Percentiles rank a stretch among this genome's conserved stretches.
Evolutionary conservation across 2,113 vertebrate species (phyloP).

Genomic region (Scartelaos histophorus): DNA sequence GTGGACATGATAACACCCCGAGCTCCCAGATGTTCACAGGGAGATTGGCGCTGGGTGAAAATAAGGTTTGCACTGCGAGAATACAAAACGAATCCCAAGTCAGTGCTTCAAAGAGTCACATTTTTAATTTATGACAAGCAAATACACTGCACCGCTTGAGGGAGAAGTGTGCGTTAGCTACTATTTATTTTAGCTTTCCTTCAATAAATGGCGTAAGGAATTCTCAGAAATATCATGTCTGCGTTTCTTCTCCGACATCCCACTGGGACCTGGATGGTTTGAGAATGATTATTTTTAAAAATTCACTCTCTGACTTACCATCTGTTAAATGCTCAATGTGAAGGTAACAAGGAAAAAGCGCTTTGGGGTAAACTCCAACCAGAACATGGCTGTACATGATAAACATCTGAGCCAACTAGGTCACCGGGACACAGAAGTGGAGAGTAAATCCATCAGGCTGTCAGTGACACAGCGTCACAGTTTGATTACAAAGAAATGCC

Average conservation of each 20-base stretch:
- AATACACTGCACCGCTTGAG: background rate
- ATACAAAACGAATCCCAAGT: slow-evolving; percentile 2
- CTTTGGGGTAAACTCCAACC: slow-evolving; percentile 45
- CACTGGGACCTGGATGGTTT: background rate
- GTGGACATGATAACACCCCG: slow-evolving; percentile 54
- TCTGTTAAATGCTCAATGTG: slow-evolving; percentile 54
- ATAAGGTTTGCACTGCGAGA: slow-evolving; percentile 15
- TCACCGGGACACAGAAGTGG: slow-evolving; percentile 48
- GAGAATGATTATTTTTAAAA: background rate
- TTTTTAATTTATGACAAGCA: slow-evolving; percentile 8
- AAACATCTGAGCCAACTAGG: slow-evolving; percentile 63
- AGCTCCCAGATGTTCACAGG: slow-evolving; percentile 58
- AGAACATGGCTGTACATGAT: slow-evolving; percentile 55
- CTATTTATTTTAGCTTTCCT: background rate
- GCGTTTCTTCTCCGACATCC: background rate
- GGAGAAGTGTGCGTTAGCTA: background rate
- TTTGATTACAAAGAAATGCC: background rate
- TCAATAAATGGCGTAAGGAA: background rate
- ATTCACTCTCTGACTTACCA: slow-evolving; percentile 25
- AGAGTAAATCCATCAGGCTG: slow-evolving; percentile 50
- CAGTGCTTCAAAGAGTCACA: slow-evolving; percentile 9
- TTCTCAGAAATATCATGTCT: slow-evolving; percentile 1
- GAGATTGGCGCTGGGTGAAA: slow-evolving; percentile 50
- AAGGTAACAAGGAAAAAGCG: slow-evolving; percentile 50
- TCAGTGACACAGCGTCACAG: slow-evolving; percentile 18